These are phyloP conservation scores for Petrocephalus sullivani DNA, from an alignment of 2,797 vertebrate species.

Conservation along the genomic window DNA sequence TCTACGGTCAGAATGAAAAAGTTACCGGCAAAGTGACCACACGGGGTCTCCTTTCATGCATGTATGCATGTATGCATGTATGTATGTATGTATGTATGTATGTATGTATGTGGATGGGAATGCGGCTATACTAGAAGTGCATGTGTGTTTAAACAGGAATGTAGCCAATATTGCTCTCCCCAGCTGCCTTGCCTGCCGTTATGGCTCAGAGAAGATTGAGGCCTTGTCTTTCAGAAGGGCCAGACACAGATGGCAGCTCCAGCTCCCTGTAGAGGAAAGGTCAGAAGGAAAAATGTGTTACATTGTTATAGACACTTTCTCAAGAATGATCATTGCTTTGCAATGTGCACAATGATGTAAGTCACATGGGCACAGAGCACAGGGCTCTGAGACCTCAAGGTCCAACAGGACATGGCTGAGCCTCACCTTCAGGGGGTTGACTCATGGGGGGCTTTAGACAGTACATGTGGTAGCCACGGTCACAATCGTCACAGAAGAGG, in stretches of 20 bases:
- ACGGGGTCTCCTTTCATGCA: conserved; percentile 8
- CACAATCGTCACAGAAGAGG: conserved; percentile 97
- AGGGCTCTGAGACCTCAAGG: neutral
- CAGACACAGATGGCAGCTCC: conserved; percentile 97
- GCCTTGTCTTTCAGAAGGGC: conserved; percentile 91
- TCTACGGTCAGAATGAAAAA: neutral
- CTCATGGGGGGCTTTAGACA: conserved; percentile 95
- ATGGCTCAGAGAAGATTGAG: conserved; percentile 72
- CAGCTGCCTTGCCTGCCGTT: conserved; percentile 26
- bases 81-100: neutral
- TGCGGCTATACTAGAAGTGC: neutral
- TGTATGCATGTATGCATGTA: conserved; percentile 3
- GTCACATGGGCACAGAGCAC: too few relatives aligned
- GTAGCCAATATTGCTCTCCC: neutral
- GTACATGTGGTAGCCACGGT: conserved; percentile 98
- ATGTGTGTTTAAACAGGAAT: neutral
- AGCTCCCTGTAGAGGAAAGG: conserved; percentile 72
- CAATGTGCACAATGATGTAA: neutral
- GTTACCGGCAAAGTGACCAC: neutral
- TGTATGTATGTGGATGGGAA: neutral
- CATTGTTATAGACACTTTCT: neutral
- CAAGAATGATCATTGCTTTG: neutral
- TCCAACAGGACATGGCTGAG: neutral
- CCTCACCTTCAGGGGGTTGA: conserved; percentile 88
- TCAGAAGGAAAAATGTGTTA: conserved; percentile 22